Base-by-base conservation (phyloP, 2,888 invertebrate genomes). In the Eremobia ochroleuca region DNA sequence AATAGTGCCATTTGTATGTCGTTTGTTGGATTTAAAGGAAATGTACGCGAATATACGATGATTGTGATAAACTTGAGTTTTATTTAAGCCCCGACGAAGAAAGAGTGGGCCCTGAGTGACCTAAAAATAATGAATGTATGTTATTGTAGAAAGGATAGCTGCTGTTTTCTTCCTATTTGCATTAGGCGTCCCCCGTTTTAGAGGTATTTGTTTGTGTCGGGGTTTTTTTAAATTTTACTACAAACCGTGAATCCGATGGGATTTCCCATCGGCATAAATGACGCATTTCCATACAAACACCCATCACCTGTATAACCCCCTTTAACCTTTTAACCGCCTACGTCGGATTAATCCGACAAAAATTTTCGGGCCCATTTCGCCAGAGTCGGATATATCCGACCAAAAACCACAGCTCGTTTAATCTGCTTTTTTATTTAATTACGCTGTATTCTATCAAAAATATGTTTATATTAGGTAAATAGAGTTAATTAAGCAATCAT, bases 1-100 rank as follows among this genome's bases (percentile, higher is more conserved):
- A 72, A 46, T 34, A 82, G 79, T 86, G 87, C 81, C 84, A 87
- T 87, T 86, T 82, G 67, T 85, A 52, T 46, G 59, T n/a, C 28
- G 18, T 82, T 31, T 43, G 65, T 73, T 58, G 64, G 40, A 55
- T 58, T 68, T 71, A 37, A 82, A 34, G 79, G 81, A 73, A 81
- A 75, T 75, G 46, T 72, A 73, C 58, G 71, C 71, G 73, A 86
- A 76, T 83, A 86, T 80, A 85, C 58, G 61, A 79, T 73, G 67
- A 86, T 75, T 79, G 86, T 82, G 73, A 82, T 79, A 73, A 40
- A 55, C 3, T 61, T 73, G 71, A 37, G 52, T 82, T 85, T 85
- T 73, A 85, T 58, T n/a, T 52, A 52, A 52, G 25, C 52, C 9
- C 9, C 52, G 9, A 52, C 0, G 25, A 52, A 52, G 9, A 25